Evolutionary conservation across 2,113 vertebrate species (phyloP).

Genomic region (Tetrax tetrax): DNA sequence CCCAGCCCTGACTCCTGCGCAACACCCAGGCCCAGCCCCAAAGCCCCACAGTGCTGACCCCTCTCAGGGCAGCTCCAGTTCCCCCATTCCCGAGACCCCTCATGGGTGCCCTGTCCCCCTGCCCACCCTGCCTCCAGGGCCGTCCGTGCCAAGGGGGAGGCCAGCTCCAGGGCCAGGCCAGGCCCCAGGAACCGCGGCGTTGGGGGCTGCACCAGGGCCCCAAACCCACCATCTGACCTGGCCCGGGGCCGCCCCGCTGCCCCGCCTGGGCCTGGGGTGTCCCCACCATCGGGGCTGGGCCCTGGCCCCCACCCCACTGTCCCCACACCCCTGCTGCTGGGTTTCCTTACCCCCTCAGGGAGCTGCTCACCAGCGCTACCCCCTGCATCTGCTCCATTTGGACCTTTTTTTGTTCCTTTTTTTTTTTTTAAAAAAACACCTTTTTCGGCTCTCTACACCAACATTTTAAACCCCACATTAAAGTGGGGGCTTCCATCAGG

Average conservation of each 20-base stretch:
- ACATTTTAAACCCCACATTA: neutral
- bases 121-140: neutral
- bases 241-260: neutral
- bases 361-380: neutral
- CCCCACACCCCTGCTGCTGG: fast-evolving
- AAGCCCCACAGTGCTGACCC: neutral
- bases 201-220: neutral
- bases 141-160: fast-evolving
- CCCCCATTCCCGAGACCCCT: too few species aligned
- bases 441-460: neutral
- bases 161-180: fast-evolving
- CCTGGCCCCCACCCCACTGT: neutral
- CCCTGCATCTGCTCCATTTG: neutral
- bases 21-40: neutral
- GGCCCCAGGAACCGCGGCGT: neutral
- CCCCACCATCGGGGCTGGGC: neutral
- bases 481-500: neutral
- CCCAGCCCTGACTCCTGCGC: neutral
- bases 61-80: neutral
- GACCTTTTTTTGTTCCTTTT: neutral
- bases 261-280: too few species aligned
- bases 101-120: fast-evolving
- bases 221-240: neutral
- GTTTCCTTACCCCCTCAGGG: neutral
- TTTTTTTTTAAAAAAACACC: neutral